Base-by-base conservation (phyloP, 2,113 vertebrate genomes). In the Opisthocomus hoazin region DNA sequence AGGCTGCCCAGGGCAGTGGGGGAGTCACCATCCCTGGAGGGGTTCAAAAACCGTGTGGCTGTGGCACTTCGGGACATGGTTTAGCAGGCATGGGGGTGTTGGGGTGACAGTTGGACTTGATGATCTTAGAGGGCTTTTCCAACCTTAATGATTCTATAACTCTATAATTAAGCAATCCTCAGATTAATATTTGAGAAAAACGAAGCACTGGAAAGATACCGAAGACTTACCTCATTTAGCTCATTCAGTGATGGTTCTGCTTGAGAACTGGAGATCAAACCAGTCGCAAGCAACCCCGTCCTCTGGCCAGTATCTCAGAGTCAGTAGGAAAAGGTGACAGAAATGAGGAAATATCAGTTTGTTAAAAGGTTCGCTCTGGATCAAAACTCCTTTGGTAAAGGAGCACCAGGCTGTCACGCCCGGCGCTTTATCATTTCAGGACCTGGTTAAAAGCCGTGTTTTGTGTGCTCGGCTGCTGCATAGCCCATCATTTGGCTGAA, bases 201-300 rank as follows among this genome's bases (percentile, higher is more conserved):
- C n/a, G 41, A 17, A 84, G 45, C 45, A 27, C 30, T 61, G 34
- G 22, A 20, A 68, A 75, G 27, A 29, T 8, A 34, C 8, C 1
- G 0, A 80, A 58, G 50, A 23, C 22, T 73, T 17, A 15, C 17
- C 60, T 45, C n/a, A 20, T 29, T 29, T 36, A 54, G 60, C 27
- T 5, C 3, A 3, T 11, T 37, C 36, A 19, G 45, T 12, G 39
- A 48, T 23, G 5, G 5, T 0, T 0, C 15, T 37, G 10, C 39
- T 66, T 36, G 32, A 80, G 45, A 86, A 34, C 45, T 48, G 51
- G 30, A 75, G 53, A 10, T 11, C 70, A 77, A 76, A 12, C 30
- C 41, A 74, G 29, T 30, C 68, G 46, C 32, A 27, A 18, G 3
- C 56, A 53, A 5, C 26, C 60, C 71, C 54, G 41, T 32, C 32